Evolutionary conservation across 2,797 vertebrate species (phyloP), one percentile per base, ranked within the genome.

Genomic region (Alfaro cultratus): DNA sequence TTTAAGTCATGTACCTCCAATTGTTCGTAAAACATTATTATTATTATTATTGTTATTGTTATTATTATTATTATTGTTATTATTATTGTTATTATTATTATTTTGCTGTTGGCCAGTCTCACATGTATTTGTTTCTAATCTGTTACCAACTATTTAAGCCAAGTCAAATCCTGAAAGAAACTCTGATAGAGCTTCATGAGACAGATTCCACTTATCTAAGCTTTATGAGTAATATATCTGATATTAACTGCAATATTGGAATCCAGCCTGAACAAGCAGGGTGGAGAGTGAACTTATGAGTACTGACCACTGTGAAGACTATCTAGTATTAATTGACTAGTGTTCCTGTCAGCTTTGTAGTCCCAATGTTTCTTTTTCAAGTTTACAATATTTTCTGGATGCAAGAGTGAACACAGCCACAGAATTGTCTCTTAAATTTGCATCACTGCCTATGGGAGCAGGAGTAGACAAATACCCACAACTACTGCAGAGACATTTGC

Each of bases 271-370:
- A 41, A 62, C 15, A 6, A 53, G 12, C 12, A 68, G 46, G 57
- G 31, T 1, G 11, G 21, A 55, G 64, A 71, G 36, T 77, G 4
- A 77, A 70, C 46, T 47, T 16, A 51, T 51, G 21, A 51, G 36
- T 55, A 31, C 47, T 55, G 64, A 36, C 46, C 46, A 11, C 18
- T 11, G 18, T 43, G 39, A 43, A 76, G 10, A 73, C 43, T 23
- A 57, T 75, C 67, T 26, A 34, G 34, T 62, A 73, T 81, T 11
- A n/a, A 81, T 26, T 43, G 68, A 76, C 45, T 76, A 47, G 67
- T 43, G 34, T n/a, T 73, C 29, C 53, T 74, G 39, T 55, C 62
- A 55, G 73, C 45, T 80, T 43, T 46, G 12, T 8, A 55, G 29
- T 39, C 29, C 67, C 18, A 39, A 45, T 68, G 39, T 71, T 55